Evolutionary conservation across 92 coral and sea anemone species (phyloP).

Genomic region (Anthopleura xanthogrammica): DNA sequence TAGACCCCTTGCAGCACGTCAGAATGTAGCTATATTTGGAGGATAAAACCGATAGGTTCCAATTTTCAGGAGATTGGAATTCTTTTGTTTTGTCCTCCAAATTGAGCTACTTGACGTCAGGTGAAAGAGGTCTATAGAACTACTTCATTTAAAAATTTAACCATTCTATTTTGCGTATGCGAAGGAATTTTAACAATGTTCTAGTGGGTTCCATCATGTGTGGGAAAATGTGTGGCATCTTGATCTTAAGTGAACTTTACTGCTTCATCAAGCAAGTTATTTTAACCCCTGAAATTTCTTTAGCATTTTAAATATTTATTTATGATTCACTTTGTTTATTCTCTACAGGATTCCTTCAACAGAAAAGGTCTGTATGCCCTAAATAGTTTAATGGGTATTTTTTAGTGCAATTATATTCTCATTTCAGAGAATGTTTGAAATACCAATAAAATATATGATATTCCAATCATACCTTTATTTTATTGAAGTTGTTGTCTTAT

Average conservation of each 20-base stretch:
- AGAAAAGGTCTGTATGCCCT: constrained; percentile 49
- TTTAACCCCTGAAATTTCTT: neutral
- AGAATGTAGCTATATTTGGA: too few relatives aligned
- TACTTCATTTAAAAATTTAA: neutral
- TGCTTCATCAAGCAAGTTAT: constrained; percentile 17
- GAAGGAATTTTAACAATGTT: neutral
- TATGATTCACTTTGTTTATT: constrained; percentile 5
- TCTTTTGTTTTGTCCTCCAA: too few relatives aligned
- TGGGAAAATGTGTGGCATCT: neutral
- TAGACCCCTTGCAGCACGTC: too few relatives aligned
- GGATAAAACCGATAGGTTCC: too few relatives aligned
- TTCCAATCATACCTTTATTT: neutral
- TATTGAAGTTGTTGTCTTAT: neutral
- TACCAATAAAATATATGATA: neutral
- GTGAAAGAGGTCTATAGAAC: too few relatives aligned
- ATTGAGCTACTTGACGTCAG: too few relatives aligned
- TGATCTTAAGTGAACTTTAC: neutral
- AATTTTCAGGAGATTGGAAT: too few relatives aligned
- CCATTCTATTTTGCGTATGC: neutral
- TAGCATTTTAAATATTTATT: neutral
- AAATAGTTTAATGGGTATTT: neutral
- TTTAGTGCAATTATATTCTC: neutral
- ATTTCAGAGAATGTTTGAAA: neutral
- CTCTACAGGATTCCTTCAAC: constrained; percentile 35
- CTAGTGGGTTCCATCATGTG: neutral